Evolutionary conservation across 2,888 invertebrate species (phyloP).

Genomic region (Oscheius sp.): DNA sequence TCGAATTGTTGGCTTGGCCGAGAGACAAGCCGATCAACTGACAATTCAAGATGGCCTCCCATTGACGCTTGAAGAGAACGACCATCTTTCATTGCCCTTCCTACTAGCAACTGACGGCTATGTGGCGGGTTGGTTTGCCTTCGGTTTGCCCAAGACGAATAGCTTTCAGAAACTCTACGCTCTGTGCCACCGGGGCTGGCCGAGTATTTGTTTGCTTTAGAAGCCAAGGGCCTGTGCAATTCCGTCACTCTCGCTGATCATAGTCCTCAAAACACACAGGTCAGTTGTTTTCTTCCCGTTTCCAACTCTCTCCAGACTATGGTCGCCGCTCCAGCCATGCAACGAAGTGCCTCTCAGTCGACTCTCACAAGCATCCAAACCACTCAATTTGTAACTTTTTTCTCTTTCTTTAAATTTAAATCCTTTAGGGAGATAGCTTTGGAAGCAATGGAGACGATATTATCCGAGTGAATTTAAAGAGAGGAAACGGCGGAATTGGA

Average conservation of each 20-base stretch:
- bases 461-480: constrained; percentile 75
- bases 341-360: constrained; percentile 49
- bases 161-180: constrained; percentile 38
- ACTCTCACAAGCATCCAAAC: constrained; percentile 50
- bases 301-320: neutral
- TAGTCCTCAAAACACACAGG: constrained; percentile 16
- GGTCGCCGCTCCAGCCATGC: constrained; percentile 19
- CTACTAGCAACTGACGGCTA: constrained; percentile 96
- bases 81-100: constrained; percentile 85
- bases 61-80: constrained; percentile 87
- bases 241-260: constrained; percentile 34
- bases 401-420: neutral
- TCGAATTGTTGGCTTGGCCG: constrained; percentile 72
- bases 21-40: constrained; percentile 81
- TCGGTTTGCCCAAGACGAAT: too few species aligned
- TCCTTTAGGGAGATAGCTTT: constrained; percentile 45
- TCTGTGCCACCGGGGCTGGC: constrained; percentile 43
- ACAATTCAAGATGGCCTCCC: constrained; percentile 82
- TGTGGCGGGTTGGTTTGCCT: constrained; percentile 74
- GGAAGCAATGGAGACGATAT: constrained; percentile 41
- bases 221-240: constrained; percentile 43
- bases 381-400: constrained; percentile 42
- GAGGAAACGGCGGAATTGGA: constrained; percentile 94
- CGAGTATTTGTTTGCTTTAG: constrained; percentile 42
- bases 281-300: neutral